Evolutionary conservation across 1,140 invertebrate species (phyloP).

Genomic region (Eumeta japonica): DNA sequence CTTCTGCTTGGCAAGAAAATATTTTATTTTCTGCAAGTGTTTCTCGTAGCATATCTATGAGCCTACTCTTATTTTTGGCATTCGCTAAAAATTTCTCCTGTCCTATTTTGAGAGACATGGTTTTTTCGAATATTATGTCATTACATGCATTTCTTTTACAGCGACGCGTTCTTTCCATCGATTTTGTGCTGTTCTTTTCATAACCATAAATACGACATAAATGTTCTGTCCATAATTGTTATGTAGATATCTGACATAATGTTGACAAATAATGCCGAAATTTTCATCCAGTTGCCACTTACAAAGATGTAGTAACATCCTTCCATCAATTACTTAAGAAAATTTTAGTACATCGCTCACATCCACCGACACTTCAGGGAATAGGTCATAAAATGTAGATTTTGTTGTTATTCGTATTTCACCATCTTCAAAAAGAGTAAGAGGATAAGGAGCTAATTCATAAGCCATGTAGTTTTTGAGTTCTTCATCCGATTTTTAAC

Average conservation of each 20-base stretch:
- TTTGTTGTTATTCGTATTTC: conserved; percentile 18
- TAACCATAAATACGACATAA: conserved; percentile 27
- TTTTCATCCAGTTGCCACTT: conserved; percentile 20
- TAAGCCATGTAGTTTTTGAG: conserved; percentile 20
- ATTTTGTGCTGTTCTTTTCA: too few species aligned
- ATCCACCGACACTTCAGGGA: conserved; percentile 18
- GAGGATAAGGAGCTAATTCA: conserved; percentile 21
- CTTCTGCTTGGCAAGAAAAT: too few species aligned
- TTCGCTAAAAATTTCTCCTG: too few species aligned
- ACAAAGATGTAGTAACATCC: conserved; percentile 15
- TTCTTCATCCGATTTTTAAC: too few species aligned
- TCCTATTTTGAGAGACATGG: too few species aligned
- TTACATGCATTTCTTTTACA: too few species aligned
- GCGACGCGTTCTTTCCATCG: too few species aligned
- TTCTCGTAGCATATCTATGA: too few species aligned
- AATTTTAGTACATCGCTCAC: conserved; percentile 13
- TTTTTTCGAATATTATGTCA: too few species aligned
- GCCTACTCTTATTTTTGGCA: too few species aligned
- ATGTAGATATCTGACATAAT: conserved; percentile 23
- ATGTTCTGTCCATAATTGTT: conserved; percentile 22
- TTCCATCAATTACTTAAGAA: conserved; percentile 23
- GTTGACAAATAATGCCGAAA: conserved; percentile 16
- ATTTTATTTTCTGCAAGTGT: too few species aligned
- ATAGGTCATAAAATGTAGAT: conserved; percentile 23
- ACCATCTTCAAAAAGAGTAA: conserved; percentile 21